Conservation (phyloP, 1,140 invertebrate species). For the Leptinotarsa defecta region DNA sequence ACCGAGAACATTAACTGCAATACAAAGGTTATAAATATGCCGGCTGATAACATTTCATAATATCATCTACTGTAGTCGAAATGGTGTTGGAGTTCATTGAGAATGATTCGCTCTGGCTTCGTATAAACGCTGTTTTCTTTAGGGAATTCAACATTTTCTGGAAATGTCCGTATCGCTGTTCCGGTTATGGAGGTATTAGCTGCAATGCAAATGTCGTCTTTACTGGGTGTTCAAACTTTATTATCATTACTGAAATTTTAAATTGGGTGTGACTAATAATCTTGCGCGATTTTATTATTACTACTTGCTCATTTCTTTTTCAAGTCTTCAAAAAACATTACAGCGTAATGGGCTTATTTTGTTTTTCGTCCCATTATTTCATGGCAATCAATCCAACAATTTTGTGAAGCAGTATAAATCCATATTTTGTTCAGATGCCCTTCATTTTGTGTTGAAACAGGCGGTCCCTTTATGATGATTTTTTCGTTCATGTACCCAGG, state of each 20-base stretch:
- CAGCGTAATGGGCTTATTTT: too few species aligned
- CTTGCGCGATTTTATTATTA: too few species aligned
- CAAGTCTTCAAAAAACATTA: too few species aligned
- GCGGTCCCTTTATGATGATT: too few species aligned
- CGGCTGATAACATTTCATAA: slow-evolving; percentile 36
- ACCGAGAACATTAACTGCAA: slow-evolving; percentile 42
- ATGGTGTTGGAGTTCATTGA: neutral
- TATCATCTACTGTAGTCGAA: neutral
- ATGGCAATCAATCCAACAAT: too few species aligned
- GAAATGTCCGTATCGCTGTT: neutral
- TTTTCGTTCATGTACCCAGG: too few species aligned
- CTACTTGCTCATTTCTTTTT: too few species aligned
- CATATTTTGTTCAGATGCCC: too few species aligned
- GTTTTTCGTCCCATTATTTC: too few species aligned
- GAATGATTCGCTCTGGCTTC: neutral
- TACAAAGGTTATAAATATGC: slow-evolving; percentile 45
- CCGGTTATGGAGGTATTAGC: neutral
- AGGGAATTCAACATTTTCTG: too few species aligned
- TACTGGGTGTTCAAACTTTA: neutral
- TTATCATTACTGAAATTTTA: neutral
- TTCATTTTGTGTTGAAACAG: too few species aligned
- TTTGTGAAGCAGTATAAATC: too few species aligned
- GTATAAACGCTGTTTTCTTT: neutral
- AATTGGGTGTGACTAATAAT: neutral
- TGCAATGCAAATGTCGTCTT: neutral